Evolutionary conservation across 2,113 vertebrate genomes (phyloP), one percentile per base, ranked within the genome.

Genomic region (Dermatemys mawii): DNA sequence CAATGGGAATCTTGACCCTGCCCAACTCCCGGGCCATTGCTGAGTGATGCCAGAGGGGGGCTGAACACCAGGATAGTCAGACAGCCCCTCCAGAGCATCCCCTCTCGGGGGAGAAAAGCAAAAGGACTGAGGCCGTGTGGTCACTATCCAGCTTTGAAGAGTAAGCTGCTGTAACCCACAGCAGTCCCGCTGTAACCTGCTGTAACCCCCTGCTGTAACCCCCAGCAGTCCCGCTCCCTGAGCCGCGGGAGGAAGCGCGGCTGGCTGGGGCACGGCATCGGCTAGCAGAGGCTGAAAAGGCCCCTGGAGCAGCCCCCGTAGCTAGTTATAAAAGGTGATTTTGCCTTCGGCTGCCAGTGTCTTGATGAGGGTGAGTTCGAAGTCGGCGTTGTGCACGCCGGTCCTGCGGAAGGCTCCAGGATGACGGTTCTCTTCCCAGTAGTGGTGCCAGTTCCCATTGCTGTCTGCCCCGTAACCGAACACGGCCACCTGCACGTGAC

Each of bases 391-490:
- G 16, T 99, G 99, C 35, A 99, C 98, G 4, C 98, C 98, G 0
- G 97, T 99, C 85, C 97, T 98, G 63, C 91, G 90, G 88, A 99
- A 99, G 38, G 98, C 98, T 38, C 98, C 97, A 0, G 98, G 97
- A 16, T 97, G 83, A 35, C 13, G 90, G 55, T 98, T 99, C 29
- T 98, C 83, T 92, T 98, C 98, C 98, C 98, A 99, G 95, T 98
- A 99, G 94, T 99, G 98, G 89, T 99, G 98, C 98, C 98, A 99
- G 87, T 98, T 99, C n/a, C 98, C 99, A 4, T 97, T 51, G 2
- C 78, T 14, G 97, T 99, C 98, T 7, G 98, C 98, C 3, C 98
- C 97, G 0, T 98, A 99, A 70, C 98, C 98, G 11, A 98, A 99
- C 86, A 98, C 97, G 0, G 98, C 98, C 53, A 99, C 98, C 98